These are phyloP conservation scores for Lanius collurio DNA, from an alignment of 2,113 vertebrate species.

Conservation along the genomic window DNA sequence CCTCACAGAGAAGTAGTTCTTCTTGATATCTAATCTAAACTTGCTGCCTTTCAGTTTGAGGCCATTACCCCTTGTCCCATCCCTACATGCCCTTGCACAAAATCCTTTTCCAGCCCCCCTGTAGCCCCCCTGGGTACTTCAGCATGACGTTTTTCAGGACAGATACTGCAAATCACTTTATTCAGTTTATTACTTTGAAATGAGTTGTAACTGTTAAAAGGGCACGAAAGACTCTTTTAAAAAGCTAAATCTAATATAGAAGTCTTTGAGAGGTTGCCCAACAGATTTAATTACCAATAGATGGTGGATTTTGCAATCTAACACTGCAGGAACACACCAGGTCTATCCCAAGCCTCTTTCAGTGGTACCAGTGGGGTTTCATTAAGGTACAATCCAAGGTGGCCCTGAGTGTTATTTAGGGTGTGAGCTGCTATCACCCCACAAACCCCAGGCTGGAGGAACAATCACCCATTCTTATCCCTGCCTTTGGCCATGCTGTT, in stretches of 20 bases:
- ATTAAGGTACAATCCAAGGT: not conserved
- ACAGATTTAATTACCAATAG: not conserved
- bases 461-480: accelerated
- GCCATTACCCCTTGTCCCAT: not conserved
- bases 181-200: slow-evolving; percentile 1
- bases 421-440: not conserved
- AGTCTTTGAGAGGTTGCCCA: not conserved
- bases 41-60: not conserved
- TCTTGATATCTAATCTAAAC: not conserved
- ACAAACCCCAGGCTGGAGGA: not conserved
- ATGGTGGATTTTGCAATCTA: not conserved
- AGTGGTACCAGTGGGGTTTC: not conserved
- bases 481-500: not conserved
- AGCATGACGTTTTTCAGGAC: not conserved
- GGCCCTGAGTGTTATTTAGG: not conserved
- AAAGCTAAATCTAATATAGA: not conserved
- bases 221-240: not conserved
- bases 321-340: not conserved
- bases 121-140: not conserved
- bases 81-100: not conserved
- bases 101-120: not conserved
- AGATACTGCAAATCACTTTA: not conserved
- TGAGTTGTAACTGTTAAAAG: not conserved
- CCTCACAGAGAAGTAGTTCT: not conserved
- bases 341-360: not conserved